phyloP scores from a whole-genome alignment of 2,113 vertebrate species.

The Galemys pyrenaicus region DNA sequence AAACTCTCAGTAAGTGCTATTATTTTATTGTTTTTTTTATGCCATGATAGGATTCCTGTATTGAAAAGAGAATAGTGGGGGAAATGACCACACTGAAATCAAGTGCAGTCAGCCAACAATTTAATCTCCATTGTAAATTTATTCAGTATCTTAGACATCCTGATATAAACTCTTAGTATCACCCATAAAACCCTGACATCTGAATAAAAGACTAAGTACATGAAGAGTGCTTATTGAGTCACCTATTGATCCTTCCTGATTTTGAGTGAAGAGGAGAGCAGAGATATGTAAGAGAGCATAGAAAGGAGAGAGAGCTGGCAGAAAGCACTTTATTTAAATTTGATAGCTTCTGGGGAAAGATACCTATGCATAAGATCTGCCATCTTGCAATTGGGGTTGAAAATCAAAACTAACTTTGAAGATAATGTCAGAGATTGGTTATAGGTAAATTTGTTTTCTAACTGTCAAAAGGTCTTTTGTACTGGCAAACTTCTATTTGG shows the following conservation, averaged over 20 bases:
- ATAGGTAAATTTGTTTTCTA: conserved; percentile 17
- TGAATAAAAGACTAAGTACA: not conserved
- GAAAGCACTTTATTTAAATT: conserved; percentile 36
- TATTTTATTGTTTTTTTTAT: not conserved
- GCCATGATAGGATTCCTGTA: conserved; percentile 9
- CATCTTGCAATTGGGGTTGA: not conserved
- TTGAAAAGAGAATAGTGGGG: not conserved
- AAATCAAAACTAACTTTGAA: conserved; percentile 6
- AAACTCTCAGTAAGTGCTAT: conserved; percentile 28
- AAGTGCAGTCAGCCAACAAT: not conserved
- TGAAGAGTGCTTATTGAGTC: not conserved
- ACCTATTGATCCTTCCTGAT: not conserved
- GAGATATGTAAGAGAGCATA: not conserved
- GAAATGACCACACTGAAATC: not conserved
- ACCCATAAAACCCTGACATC: not conserved
- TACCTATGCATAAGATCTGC: not conserved
- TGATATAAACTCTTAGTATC: not conserved
- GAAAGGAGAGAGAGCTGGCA: not conserved
- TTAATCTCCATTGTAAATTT: conserved; percentile 38
- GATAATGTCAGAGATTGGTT: not conserved
- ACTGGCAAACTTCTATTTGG: not conserved
- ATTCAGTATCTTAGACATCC: not conserved
- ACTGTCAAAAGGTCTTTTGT: not conserved
- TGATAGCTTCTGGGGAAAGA: not conserved
- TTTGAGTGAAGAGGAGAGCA: not conserved